phyloP scores from a whole-genome alignment of 1,140 invertebrate genomes.

The Drosophila arawakana region DNA sequence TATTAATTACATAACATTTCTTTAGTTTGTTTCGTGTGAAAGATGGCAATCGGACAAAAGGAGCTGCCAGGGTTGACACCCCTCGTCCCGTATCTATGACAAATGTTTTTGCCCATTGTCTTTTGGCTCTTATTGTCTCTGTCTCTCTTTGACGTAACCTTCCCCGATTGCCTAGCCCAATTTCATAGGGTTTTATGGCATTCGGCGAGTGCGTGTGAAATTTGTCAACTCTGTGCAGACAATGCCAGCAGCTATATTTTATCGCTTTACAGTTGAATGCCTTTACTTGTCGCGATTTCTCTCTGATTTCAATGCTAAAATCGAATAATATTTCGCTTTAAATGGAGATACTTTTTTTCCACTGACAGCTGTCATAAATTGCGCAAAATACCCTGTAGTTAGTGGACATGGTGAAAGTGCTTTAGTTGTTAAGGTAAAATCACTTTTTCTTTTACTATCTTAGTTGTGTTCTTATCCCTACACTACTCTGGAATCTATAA shows the following conservation, averaged over 20 bases:
- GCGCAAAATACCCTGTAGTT: conserved; percentile 15
- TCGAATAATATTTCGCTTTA: conserved; percentile 31
- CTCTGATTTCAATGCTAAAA: conserved; percentile 31
- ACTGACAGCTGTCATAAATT: conserved; percentile 36
- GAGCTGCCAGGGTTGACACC: conserved; percentile 38
- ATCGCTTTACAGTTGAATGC: conserved; percentile 59
- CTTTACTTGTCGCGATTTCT: conserved; percentile 21
- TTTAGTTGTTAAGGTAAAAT: neutral
- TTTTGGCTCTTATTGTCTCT: conserved; percentile 29
- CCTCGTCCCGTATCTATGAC: conserved; percentile 40
- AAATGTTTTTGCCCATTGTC: conserved; percentile 52
- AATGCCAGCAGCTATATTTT: conserved; percentile 48
- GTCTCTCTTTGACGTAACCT: conserved; percentile 24
- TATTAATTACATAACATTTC: conserved; percentile 57
- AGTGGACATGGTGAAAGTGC: neutral
- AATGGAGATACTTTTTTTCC: conserved; percentile 25
- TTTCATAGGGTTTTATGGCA: conserved; percentile 51
- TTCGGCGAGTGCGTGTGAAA: conserved; percentile 60
- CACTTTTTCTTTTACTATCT: too few relatives aligned
- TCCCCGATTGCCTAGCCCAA: conserved; percentile 41
- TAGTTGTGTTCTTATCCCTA: too few relatives aligned
- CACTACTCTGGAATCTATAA: too few relatives aligned
- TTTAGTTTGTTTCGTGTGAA: conserved; percentile 39
- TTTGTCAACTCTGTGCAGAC: conserved; percentile 54
- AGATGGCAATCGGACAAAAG: conserved; percentile 17